phyloP scores from a whole-genome alignment of 2,113 vertebrate species.

The Microtus ochrogaster region DNA sequence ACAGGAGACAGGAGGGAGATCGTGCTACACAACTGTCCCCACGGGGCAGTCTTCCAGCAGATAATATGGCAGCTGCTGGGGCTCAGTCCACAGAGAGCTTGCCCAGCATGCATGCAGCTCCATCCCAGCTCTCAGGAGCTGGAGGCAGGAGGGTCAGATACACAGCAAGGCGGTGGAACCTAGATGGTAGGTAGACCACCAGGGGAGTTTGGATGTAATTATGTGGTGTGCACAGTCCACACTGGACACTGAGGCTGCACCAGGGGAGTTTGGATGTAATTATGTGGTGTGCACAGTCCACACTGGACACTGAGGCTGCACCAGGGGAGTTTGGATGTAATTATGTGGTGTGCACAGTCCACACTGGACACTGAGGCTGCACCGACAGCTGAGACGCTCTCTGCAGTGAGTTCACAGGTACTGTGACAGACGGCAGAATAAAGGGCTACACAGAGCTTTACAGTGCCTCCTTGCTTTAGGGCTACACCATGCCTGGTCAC shows the following conservation, averaged over 20 bases:
- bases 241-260: background rate
- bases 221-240: background rate
- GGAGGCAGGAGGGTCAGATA: background rate
- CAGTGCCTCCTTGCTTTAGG: background rate
- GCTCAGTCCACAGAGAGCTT: background rate
- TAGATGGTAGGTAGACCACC: no score
- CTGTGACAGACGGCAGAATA: accelerated
- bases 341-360: background rate
- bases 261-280: background rate
- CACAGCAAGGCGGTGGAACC: no score
- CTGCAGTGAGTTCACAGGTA: background rate
- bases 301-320: background rate
- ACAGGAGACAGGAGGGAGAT: background rate
- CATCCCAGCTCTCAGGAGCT: background rate
- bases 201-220: background rate
- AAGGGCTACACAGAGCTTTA: background rate
- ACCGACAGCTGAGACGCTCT: background rate
- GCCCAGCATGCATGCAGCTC: background rate
- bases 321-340: background rate
- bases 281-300: background rate
- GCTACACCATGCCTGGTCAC: background rate
- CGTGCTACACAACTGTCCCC: background rate
- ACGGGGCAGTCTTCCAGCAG: background rate
- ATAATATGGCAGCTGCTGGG: background rate
- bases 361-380: background rate